Evolutionary conservation across 2,797 vertebrate species (phyloP), one percentile per base, ranked within the genome.

Genomic region (Sus cebifrons): DNA sequence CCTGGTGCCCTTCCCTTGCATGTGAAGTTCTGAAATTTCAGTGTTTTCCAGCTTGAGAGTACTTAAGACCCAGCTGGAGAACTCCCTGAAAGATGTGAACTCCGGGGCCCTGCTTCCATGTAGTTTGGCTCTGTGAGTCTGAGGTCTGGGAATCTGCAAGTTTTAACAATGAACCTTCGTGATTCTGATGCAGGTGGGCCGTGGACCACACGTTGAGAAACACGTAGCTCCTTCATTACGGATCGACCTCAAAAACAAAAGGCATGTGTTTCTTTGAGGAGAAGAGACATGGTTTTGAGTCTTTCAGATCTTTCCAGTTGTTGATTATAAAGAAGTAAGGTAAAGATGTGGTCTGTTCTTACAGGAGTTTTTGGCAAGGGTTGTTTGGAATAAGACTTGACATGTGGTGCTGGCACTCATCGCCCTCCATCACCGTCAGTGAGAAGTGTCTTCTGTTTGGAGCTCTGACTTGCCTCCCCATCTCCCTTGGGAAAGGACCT

Each of bases 341-440:
- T 67, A 84, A 68, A 92, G 94, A 82, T 70, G 15, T 11, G 14
- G 44, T 56, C 67, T 91, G 67, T 82, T 82, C 75, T 60, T 44
- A 32, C 52, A 40, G 27, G 20, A 25, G 54, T 49, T 67, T 92
- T 36, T 64, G 64, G 88, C 32, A 21, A 32, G 23, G 17, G 27
- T 23, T 70, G 52, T 81, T 64, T 8, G 73, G 77, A 94, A 25
- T 32, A 25, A 54, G 56, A 36, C n/a, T 73, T n/a, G 60, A 56
- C 40, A 17, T 0, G 5, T 56, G 75, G 67, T 8, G 32, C 32
- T 0, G 4, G 49, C 7, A 4, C 32, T 86, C 25, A 10, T 27
- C 0, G 0, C 40, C 15, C 13, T 68, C 82, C 0, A 0, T 58
- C 20, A n/a, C 64, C 8, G 7, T 20, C 73, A 56, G 62, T 0